Base-by-base conservation (phyloP, 2,888 invertebrate species). In the Acrocyrtus sp. region DNA sequence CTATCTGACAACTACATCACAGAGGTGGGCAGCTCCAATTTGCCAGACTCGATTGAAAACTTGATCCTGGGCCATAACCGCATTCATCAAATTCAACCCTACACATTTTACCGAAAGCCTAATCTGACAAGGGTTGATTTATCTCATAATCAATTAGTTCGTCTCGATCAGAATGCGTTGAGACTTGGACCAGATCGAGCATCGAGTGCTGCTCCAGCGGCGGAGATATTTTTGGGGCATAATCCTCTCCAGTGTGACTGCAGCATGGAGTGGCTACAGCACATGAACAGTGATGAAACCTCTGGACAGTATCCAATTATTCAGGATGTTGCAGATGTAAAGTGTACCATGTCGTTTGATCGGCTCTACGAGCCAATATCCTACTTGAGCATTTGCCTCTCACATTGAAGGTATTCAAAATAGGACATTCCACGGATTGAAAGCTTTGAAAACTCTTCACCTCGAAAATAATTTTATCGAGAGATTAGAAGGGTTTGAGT, bases 241-340 rank as follows among this genome's bases (percentile, higher is more conserved):
- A 95, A 95, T 85, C 93, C 94, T 66, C 90, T 93, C 83, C 89
- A 91, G 82, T 95, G 95, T 85, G 93, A 94, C 84, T 95, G 94
- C 83, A 92, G 92, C 74, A 93, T 95, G 93, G 93, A 93, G 83
- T 95, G 94, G 95, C 85, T 94, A 80, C 93, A 93, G 85, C 90
- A 91, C 84, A 91, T 92, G 81, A 92, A 92, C 84, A 84, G 84
- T 63, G 88, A 88, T 78, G 91, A 90, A 83, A 88, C 91, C 83
- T 90, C 90, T 69, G 87, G 92, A 82, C 92, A 92, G 58, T 92
- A 93, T 83, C 93, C 94, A 8, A 89, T 90, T 83, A 88, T 95
- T 80, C 91, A 92, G 86, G 94, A 94, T 85, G 87, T 93, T 82
- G 91, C 92, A 81, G 90, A 91, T 82, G 92, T 94, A 82, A 90